Evolutionary conservation across 2,888 invertebrate species (phyloP), one percentile per base, ranked within the genome.

Genomic region (Panzeria rudis): DNA sequence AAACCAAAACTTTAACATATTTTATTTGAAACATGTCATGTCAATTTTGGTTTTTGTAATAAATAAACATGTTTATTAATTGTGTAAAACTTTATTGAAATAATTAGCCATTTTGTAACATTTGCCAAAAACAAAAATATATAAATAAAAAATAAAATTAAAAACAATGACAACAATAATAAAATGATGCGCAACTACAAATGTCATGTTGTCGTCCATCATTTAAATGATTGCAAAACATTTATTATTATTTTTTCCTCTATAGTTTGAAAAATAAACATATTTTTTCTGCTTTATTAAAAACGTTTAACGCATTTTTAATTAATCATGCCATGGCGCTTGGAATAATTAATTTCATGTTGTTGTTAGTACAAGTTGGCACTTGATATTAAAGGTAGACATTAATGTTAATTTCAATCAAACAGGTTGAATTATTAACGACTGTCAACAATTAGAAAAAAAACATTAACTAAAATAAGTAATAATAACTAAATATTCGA

Each of bases 301-400:
- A 71, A 83, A 85, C 82, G 85, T 54, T 52, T 78, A 75, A 85
- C 44, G 85, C 78, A 85, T 85, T 82, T 82, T 79, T 79, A 85
- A 82, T 85, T 85, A 85, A 85, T 75, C 69, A 82, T 75, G 75
- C 71, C 73, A 79, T 85, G 85, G 85, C 85, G 85, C 71, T 77
- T 56, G 64, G 76, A 83, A 83, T 83, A 83, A 77, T 77, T 77
- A 71, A 77, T 83, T 72, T 77, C 11, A 59, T 71, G 20, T 54
- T 56, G 56, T 52, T 52, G 32, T 38, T 66, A 13, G 17, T 29
- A 52, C 6, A 54, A 66, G 32, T 68, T 77, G 76, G 35, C 66
- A 77, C 44, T 56, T 66, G 44, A 13, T 77, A 50, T 68, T 38
- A 25, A 32, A 32, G 44, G 25, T 50, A 29, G 35, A 59, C 29